phyloP scores from a whole-genome alignment of 2,113 vertebrate species.

The Silurus glanis region DNA sequence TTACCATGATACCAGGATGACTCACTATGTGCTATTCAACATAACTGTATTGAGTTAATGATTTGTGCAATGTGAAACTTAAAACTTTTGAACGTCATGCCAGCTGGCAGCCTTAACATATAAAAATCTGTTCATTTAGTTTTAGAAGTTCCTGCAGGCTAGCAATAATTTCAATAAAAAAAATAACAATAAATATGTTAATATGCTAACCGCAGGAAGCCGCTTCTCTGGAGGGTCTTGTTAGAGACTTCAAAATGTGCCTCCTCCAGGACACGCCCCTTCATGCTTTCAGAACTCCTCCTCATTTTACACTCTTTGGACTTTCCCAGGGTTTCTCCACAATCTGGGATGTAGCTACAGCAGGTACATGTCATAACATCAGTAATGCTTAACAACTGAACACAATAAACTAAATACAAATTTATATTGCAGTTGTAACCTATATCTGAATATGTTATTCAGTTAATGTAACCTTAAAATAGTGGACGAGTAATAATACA shows the following conservation, averaged over 20 bases:
- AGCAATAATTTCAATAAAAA: background rate
- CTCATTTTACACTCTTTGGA: slow-evolving; percentile 30
- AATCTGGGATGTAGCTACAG: slow-evolving; percentile 37
- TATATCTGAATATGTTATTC: background rate
- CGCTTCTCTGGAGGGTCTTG: background rate
- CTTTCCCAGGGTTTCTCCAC: slow-evolving; percentile 33
- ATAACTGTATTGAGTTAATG: background rate
- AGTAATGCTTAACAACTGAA: background rate
- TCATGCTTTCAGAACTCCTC: slow-evolving; percentile 50
- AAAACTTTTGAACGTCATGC: background rate
- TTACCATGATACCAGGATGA: background rate
- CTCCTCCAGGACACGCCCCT: slow-evolving; percentile 64
- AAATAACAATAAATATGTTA: background rate
- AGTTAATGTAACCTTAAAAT: background rate
- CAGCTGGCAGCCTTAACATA: background rate
- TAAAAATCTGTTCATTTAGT: background rate
- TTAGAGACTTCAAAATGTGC: slow-evolving; percentile 19
- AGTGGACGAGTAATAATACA: background rate
- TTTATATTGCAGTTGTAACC: background rate
- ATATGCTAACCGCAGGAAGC: slow-evolving; percentile 54
- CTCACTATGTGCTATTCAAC: background rate
- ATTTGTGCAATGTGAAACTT: background rate
- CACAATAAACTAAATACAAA: background rate
- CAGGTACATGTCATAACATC: slow-evolving; percentile 2
- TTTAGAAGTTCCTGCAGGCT: background rate